A percentile compares a stretch with the other conserved stretches of the same genome.
These are phyloP conservation scores for Takifugu flavidus DNA, from an alignment of 2,113 vertebrate species.

Conservation along the genomic window DNA sequence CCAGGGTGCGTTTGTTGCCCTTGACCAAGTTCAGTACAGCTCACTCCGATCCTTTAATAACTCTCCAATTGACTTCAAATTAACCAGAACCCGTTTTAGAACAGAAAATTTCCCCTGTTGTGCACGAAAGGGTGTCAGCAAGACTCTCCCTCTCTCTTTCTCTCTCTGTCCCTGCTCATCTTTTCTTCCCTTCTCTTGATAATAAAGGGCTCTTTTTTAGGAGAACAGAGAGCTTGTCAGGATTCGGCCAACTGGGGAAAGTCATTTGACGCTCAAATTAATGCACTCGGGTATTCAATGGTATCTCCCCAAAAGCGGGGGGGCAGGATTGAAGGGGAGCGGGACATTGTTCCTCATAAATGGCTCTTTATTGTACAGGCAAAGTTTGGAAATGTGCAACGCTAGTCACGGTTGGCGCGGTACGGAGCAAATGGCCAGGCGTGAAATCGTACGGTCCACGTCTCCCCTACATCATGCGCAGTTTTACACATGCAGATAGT, in stretches of 20 bases:
- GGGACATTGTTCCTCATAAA: conserved; percentile 67
- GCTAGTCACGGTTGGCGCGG: conserved; percentile 12
- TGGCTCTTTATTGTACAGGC: conserved; percentile 64
- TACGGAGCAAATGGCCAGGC: conserved; percentile 39
- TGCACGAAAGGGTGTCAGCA: conserved; percentile 73
- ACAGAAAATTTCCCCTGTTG: conserved; percentile 71
- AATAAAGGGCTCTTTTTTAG: conserved; percentile 67
- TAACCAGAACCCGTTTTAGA: conserved; percentile 78
- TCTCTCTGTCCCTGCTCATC: conserved; percentile 36
- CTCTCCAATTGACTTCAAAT: conserved; percentile 79
- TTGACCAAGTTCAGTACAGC: conserved; percentile 77
- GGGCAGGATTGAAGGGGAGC: conserved; percentile 41
- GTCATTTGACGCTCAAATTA: conserved; percentile 71
- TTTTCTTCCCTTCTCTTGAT: conserved; percentile 62
- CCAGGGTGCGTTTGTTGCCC: conserved; percentile 66
- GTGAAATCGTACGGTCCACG: conserved; percentile 57
- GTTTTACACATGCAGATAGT: conserved; percentile 66
- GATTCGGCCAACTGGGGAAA: conserved; percentile 71
- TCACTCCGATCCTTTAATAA: conserved; percentile 77
- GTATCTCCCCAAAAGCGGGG: conserved; percentile 60
- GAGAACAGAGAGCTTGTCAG: conserved; percentile 72
- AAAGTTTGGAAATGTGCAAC: conserved; percentile 56
- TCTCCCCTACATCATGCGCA: conserved; percentile 35
- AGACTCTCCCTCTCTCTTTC: conserved; percentile 43
- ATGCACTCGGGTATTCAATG: conserved; percentile 62